These are phyloP conservation scores for Hybognathus amarus DNA, from an alignment of 2,797 vertebrate species.

Conservation along the genomic window DNA sequence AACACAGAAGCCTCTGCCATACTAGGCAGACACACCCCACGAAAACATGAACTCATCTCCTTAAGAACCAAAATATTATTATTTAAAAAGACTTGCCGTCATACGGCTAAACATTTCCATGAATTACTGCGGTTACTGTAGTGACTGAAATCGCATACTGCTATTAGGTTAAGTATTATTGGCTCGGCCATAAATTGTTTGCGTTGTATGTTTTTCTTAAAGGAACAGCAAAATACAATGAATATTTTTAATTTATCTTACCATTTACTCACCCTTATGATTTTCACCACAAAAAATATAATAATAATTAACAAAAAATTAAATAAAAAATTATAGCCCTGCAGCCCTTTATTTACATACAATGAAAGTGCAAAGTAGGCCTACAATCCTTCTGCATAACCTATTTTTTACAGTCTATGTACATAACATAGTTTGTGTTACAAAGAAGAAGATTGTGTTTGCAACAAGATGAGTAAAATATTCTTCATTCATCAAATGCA, in stretches of 20 bases:
- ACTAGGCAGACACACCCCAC: slow-evolving; percentile 50
- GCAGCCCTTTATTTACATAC: not conserved
- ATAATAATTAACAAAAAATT: not conserved
- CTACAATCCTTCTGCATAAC: not conserved
- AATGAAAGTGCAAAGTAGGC: not conserved
- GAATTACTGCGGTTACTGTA: slow-evolving; percentile 29
- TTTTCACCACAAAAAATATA: not conserved
- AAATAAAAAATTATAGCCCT: not conserved
- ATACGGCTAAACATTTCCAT: slow-evolving; percentile 35
- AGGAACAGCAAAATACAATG: not conserved
- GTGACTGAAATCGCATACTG: slow-evolving; percentile 33
- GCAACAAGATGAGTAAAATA: not conserved
- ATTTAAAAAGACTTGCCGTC: slow-evolving; percentile 24
- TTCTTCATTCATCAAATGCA: not conserved
- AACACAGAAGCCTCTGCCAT: slow-evolving; percentile 32
- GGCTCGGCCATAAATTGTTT: slow-evolving; percentile 31
- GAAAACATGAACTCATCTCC: slow-evolving; percentile 44
- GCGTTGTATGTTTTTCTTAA: slow-evolving; percentile 25
- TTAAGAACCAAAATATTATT: slow-evolving; percentile 53
- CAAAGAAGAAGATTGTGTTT: not conserved
- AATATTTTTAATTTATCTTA: not conserved
- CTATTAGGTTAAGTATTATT: slow-evolving; percentile 31
- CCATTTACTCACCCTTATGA: not conserved
- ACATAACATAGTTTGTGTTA: not conserved
- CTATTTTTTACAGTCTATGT: no score